Conservation (phyloP, 2,888 invertebrate genomes). For the Conops quadrifasciatus region DNA sequence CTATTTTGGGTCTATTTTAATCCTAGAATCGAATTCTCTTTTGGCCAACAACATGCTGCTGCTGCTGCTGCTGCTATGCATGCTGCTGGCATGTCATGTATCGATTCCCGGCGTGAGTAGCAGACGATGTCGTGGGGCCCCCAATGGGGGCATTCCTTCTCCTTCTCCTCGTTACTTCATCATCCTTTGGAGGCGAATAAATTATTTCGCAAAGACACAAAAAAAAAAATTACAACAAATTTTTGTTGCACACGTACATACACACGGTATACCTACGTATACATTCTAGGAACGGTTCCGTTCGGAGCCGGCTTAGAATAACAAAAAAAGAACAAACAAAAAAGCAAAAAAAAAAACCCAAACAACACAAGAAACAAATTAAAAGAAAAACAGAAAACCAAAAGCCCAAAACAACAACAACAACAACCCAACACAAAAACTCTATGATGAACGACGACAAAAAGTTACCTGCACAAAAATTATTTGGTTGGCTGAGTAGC, state of each 20-base stretch:
- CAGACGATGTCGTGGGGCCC: too few relatives aligned
- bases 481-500: constrained; percentile 34
- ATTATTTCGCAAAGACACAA: neutral
- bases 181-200: constrained; percentile 1
- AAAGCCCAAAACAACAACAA: neutral
- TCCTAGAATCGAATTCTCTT: too few relatives aligned
- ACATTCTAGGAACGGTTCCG: constrained; percentile 24
- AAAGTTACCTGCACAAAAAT: constrained; percentile 17
- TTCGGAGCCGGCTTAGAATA: constrained; percentile 7
- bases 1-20: too few relatives aligned
- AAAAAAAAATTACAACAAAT: constrained; percentile 3
- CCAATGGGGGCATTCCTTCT: too few relatives aligned
- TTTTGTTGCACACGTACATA: neutral
- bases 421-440: neutral
- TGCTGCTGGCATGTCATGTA: too few relatives aligned
- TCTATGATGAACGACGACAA: neutral
- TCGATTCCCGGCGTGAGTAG: too few relatives aligned
- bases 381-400: neutral
- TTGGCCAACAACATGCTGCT: too few relatives aligned
- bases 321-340: neutral
- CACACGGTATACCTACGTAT: too few relatives aligned
- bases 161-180: too few relatives aligned
- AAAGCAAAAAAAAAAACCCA: constrained; percentile 1
- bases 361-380: neutral
- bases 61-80: neutral